These are phyloP conservation scores for Acleris emargana DNA, from an alignment of 2,888 invertebrate species.

Conservation along the genomic window DNA sequence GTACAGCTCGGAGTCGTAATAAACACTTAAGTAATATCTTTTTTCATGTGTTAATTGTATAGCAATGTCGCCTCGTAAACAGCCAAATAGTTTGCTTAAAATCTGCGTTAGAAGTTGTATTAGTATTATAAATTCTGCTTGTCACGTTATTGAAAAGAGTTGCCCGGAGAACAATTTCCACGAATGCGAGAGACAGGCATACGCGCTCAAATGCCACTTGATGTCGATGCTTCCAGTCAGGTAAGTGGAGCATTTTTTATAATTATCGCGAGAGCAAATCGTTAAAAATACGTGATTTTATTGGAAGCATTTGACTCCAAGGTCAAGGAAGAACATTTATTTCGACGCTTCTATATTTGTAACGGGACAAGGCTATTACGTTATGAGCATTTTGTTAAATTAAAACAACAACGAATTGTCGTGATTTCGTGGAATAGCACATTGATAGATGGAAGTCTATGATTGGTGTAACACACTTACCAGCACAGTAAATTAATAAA, in stretches of 20 bases:
- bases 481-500: too few relatives aligned
- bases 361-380: neutral
- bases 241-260: conserved; percentile 47
- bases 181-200: conserved; percentile 65
- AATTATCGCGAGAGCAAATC: too few relatives aligned
- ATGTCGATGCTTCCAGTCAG: conserved; percentile 73
- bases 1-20: neutral
- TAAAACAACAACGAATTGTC: too few relatives aligned
- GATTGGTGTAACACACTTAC: too few relatives aligned
- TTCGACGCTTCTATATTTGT: neutral
- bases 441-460: too few relatives aligned
- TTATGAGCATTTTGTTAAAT: neutral
- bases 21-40: conserved; percentile 10
- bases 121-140: conserved; percentile 71
- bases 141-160: conserved; percentile 71
- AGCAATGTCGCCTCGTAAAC: conserved; percentile 74
- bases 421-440: too few relatives aligned
- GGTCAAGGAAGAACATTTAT: neutral
- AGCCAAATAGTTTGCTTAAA: conserved; percentile 71
- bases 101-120: conserved; percentile 71
- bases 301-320: neutral
- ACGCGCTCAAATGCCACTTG: conserved; percentile 63
- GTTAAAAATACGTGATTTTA: too few relatives aligned
- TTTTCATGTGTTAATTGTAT: conserved; percentile 23
- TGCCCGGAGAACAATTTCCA: conserved; percentile 65